These are phyloP conservation scores for Haemorhous mexicanus DNA, from an alignment of 2,113 vertebrate genomes.

Conservation along the genomic window DNA sequence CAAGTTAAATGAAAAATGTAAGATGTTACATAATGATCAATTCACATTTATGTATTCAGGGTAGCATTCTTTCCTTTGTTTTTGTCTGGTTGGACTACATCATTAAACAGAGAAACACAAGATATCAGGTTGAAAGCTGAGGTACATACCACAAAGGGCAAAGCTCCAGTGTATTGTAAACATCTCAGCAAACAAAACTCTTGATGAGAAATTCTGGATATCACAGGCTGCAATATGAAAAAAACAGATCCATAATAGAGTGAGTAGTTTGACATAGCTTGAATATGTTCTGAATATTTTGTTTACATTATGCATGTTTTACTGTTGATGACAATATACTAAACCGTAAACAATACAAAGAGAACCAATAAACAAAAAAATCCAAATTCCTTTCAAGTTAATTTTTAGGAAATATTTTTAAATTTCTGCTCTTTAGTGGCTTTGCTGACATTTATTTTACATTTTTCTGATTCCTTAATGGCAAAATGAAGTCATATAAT, in stretches of 20 bases:
- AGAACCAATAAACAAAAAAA: not conserved
- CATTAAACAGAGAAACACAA: not conserved
- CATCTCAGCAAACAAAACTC: not conserved
- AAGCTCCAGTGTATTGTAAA: not conserved
- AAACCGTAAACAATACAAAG: accelerated
- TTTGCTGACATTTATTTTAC: not conserved
- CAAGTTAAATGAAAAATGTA: not conserved
- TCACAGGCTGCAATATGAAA: not conserved
- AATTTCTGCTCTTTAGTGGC: not conserved
- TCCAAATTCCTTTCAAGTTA: not conserved
- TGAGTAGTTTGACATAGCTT: not conserved
- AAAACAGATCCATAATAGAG: not conserved
- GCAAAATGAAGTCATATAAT: not conserved
- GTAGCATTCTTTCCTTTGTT: not conserved
- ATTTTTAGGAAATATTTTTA: not conserved
- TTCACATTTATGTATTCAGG: not conserved
- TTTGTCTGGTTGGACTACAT: not conserved
- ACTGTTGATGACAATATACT: not conserved
- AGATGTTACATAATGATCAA: not conserved
- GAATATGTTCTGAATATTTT: not conserved
- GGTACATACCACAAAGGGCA: not conserved
- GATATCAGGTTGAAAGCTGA: not conserved
- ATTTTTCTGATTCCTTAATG: not conserved
- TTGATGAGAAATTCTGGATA: not conserved
- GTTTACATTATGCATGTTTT: not conserved